These are phyloP conservation scores for Coenonympha glycerion DNA, from an alignment of 2,888 invertebrate species.

Conservation along the genomic window DNA sequence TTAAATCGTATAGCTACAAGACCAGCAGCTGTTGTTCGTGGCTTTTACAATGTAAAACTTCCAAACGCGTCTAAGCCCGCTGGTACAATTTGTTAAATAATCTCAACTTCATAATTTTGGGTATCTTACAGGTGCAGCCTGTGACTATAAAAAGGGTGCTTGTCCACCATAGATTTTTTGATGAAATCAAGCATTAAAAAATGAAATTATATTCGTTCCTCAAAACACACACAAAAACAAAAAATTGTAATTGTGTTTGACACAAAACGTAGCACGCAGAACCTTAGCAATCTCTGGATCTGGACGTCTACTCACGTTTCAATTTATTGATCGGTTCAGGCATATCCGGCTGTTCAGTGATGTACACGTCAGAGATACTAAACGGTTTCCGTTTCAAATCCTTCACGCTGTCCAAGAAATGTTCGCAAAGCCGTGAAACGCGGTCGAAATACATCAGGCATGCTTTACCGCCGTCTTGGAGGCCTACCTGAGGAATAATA, in stretches of 20 bases:
- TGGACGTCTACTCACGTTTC: constrained; percentile 46
- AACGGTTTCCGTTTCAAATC: constrained; percentile 55
- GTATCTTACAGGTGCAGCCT: no score
- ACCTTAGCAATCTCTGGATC: not conserved
- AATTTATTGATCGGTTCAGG: constrained; percentile 59
- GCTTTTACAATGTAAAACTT: no score
- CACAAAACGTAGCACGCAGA: not conserved
- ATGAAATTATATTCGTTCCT: no score
- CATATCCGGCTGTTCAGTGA: constrained; percentile 45
- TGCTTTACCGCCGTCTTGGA: constrained; percentile 60
- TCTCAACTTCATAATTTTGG: no score
- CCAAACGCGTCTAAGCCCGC: no score
- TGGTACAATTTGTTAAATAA: no score
- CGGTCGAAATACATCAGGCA: constrained; percentile 53
- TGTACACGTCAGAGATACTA: constrained; percentile 56
- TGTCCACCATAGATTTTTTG: no score
- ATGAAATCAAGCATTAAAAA: no score
- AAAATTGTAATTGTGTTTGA: not conserved
- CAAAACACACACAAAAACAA: no score
- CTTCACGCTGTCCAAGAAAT: constrained; percentile 48
- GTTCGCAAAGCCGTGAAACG: constrained; percentile 49
- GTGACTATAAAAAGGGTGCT: no score
- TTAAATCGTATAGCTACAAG: no score
- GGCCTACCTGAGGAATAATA: constrained; percentile 44
- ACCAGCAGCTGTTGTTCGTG: no score